Base-by-base conservation (phyloP, 2,797 vertebrate genomes). In the Helicolenus hilgendorfi region DNA sequence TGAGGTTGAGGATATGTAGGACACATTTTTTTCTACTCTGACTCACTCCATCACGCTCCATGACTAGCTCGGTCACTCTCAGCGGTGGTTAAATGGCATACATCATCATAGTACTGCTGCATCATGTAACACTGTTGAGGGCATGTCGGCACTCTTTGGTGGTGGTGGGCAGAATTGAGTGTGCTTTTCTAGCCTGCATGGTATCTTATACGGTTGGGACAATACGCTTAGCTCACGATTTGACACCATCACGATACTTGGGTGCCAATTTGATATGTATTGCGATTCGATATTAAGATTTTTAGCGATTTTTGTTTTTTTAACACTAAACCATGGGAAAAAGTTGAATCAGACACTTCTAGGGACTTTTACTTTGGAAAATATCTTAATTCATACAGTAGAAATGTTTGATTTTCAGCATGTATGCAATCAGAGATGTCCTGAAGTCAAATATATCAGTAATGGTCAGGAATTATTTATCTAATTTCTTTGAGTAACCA, bases 401-500 rank as follows among this genome's bases (percentile, higher is more conserved):
- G 1, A 45, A 45, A 1, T 45, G 41, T 45, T 45, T 45, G 41
- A 45, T 45, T 45, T 45, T 0, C 41, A 45, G 41, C 15, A 45
- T 45, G 15, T 45, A 45, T 45, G 3, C 14, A 45, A 18, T 45
- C 41, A 45, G 41, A 45, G 41, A 45, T 45, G 41, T 45, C 41
- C 41, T 45, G 41, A 45, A 45, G 41, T 45, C 41, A 45, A 45
- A 45, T 45, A 45, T 45, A 45, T 45, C 45, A 49, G 45, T 49
- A 15, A 20, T 20, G 18, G 45, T 49, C 45, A 49, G 45, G 15
- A 49, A 49, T 49, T 49, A 45, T 49, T 3, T 49, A 49, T 20
- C 0, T 0, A 18, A 45, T 7, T 45, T 18, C 1, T 0, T 49
- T 1, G 3, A 49, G 45, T 20, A 49, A 49, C 41, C 0, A 18